Evolutionary conservation across 1,140 invertebrate species (phyloP).

Genomic region (Homalodisca vitripennis): DNA sequence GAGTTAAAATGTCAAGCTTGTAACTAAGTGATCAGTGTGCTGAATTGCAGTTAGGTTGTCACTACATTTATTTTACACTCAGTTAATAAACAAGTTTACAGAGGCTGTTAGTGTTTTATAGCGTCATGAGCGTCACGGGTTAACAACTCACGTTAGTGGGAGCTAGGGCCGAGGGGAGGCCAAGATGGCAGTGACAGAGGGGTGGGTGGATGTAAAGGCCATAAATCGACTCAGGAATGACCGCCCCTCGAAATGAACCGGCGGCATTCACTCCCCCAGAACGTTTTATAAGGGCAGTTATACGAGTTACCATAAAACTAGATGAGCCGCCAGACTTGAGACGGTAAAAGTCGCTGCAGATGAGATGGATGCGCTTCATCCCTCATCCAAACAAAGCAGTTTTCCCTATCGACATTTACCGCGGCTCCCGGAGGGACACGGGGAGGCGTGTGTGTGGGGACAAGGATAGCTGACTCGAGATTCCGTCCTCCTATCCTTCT

Average conservation of each 20-base stretch:
- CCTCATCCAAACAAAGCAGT: not conserved
- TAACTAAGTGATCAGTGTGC: no score
- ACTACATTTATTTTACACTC: not conserved
- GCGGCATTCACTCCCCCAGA: not conserved
- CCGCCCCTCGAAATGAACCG: not conserved
- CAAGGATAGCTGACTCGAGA: not conserved
- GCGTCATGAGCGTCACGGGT: not conserved
- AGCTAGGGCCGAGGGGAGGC: not conserved
- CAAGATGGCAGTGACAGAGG: not conserved
- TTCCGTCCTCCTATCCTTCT: not conserved
- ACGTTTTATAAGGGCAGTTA: not conserved
- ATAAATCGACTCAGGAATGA: slow-evolving; percentile 19
- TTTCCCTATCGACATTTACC: not conserved
- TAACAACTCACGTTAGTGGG: not conserved
- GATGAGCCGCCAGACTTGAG: not conserved
- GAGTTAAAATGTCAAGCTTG: no score
- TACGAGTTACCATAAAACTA: not conserved
- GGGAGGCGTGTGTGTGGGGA: not conserved
- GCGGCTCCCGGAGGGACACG: not conserved
- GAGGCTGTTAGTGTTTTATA: slow-evolving; percentile 1
- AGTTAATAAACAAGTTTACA: slow-evolving; percentile 12
- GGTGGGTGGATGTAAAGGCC: not conserved
- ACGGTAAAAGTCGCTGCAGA: not conserved
- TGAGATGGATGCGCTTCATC: not conserved
- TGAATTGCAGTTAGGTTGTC: no score